phyloP scores from a whole-genome alignment of 2,797 vertebrate genomes.

The Muscicapa striata region DNA sequence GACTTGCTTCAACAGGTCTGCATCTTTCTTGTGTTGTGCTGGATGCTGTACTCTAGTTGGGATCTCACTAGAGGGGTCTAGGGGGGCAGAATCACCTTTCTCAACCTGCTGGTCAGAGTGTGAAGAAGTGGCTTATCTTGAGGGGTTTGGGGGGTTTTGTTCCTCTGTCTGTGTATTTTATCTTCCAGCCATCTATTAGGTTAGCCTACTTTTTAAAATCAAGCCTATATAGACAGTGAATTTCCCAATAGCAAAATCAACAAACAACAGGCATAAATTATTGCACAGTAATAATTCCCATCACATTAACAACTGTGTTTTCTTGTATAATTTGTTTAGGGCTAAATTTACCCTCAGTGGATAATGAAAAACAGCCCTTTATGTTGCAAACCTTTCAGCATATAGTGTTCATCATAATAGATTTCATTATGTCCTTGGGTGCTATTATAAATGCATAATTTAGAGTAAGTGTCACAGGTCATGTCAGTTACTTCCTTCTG shows the following conservation, averaged over 20 bases:
- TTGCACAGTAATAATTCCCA: slow-evolving; percentile 18
- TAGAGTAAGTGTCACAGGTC: not conserved
- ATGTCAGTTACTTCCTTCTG: not conserved
- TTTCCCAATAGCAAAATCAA: slow-evolving; percentile 20
- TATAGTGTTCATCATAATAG: not conserved
- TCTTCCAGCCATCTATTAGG: not conserved
- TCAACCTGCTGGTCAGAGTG: not conserved
- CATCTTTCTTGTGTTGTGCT: not conserved
- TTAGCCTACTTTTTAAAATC: slow-evolving; percentile 19
- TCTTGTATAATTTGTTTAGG: slow-evolving; percentile 12
- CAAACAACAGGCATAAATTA: slow-evolving; percentile 29
- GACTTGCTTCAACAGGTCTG: not conserved
- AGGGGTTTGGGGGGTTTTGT: not conserved
- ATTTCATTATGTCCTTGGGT: not conserved
- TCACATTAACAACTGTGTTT: not conserved
- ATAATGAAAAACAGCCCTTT: not conserved
- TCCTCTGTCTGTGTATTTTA: not conserved
- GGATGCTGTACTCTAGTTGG: not conserved
- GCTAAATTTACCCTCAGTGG: not conserved
- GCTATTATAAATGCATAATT: not conserved
- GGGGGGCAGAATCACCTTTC: not conserved
- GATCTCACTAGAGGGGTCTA: not conserved
- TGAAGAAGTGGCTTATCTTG: not conserved
- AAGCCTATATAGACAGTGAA: not conserved
- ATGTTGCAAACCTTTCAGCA: not conserved